A percentile compares a stretch with the other conserved stretches of the same genome.
Evolutionary conservation across 2,797 vertebrate genomes (phyloP).

Genomic region (Varecia variegata): DNA sequence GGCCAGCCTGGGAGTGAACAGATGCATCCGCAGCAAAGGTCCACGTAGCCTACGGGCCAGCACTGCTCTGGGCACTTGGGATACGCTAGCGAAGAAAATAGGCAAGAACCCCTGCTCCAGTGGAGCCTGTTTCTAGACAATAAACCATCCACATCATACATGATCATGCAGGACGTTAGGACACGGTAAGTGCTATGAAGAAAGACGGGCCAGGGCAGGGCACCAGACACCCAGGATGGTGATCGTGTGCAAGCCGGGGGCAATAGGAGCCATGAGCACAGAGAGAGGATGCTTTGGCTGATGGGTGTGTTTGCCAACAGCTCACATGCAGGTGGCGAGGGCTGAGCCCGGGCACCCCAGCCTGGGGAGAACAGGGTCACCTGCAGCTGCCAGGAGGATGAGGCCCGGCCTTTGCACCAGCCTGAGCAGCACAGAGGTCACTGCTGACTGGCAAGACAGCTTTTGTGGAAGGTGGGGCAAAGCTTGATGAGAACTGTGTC

Average conservation of each 20-base stretch:
- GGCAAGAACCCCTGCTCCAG: neutral
- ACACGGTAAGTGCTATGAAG: neutral
- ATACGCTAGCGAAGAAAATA: neutral
- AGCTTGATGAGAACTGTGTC: neutral
- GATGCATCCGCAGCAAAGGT: neutral
- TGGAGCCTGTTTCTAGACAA: neutral
- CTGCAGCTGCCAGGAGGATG: neutral
- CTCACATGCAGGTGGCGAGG: fast-evolving
- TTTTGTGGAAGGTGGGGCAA: neutral
- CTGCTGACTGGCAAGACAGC: neutral
- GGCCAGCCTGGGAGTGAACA: neutral
- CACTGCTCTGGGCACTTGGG: neutral
- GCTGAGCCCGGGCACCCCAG: too few species aligned
- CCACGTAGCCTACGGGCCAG: neutral
- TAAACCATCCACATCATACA: neutral
- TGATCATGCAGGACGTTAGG: neutral
- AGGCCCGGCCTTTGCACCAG: neutral
- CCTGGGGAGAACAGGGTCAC: neutral
- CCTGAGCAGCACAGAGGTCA: too few species aligned
- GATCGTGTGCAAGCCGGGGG: fast-evolving
- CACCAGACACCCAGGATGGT: neutral
- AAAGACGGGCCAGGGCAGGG: neutral
- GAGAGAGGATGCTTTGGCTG: neutral
- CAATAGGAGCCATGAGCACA: too few species aligned
- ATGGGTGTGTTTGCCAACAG: fast-evolving